Evolutionary conservation across 2,888 invertebrate species (phyloP), one percentile per base, ranked within the genome.

Genomic region (Dynastes grantii): DNA sequence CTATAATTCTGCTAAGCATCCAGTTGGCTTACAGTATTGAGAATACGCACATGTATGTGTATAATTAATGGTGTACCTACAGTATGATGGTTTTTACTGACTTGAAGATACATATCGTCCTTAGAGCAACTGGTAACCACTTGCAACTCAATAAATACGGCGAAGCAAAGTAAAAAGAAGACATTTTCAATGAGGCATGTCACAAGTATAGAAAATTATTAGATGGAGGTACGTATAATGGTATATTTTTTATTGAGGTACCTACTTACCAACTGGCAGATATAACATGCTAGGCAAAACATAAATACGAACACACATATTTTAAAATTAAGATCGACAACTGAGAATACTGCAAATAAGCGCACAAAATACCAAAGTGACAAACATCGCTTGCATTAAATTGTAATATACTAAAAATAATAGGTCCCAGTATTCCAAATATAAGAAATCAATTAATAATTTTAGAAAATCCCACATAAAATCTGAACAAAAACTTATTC

Each of bases 101-200:
- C 45, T 11, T 8, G 45, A 45, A 8, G 45, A 11, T 45, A 45
- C 8, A 45, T 45, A 11, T 45, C 1, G 6, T 45, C 2, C 45
- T 45, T 11, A 45, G 8, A 45, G 11, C 11, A 45, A 45, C 45
- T 45, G 45, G 8, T 8, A 45, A 11, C 8, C 45, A 75, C 49
- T 75, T 75, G 45, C 40, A 45, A 61, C 45, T 45, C 45, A 61
- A 75, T 75, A 63, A 75, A 61, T 40, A 9, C 63, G 73, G 45
- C 16, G 16, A 51, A 68, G 29, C 13, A n/a, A 27, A 8, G 29
- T 11, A 16, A 53, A 61, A 40, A 37, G 61, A 61, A 61, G 58
- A 49, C 22, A 32, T 49, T 75, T 58, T 40, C 71, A 58, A 73
- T 58, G 58, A 68, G 4, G 27, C 68, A 27, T 51, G 13, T 29